Evolutionary conservation across 2,113 vertebrate genomes (phyloP), one percentile per base, ranked within the genome.

Genomic region (Poecile atricapillus): DNA sequence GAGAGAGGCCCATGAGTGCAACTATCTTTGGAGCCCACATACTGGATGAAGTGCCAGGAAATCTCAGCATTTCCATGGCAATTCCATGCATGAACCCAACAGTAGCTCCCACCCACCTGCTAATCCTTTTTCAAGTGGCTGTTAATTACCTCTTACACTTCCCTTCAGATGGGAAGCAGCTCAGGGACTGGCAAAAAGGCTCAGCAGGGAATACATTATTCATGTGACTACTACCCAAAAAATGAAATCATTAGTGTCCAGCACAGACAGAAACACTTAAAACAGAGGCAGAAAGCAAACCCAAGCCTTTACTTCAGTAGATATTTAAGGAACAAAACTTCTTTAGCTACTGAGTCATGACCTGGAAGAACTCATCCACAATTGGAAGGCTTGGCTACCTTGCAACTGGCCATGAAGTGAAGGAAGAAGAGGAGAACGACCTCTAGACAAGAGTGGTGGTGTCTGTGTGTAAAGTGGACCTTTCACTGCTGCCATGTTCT

Each of bases 1-100:
- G 50, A 90, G 89, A 84, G 43, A 92, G 63, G 69, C 79, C 94
- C 83, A 83, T 43, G 60, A 96, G 86, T 56, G 69, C 88, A 96
- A 87, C 94, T 87, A 83, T 89, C 93, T 97, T 87, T 64, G 84
- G 95, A 96, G 84, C 94, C 95, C 95, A 95, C 96, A 95, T 91
- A 21, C 69, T 79, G 91, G 85, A 92, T 94, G 52, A 68, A 95
- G 92, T 87, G 95, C 95, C 95, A 96, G 93, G 88, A 96, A 96
- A 94, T 92, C 73, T 90, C 93, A 93, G 90, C 92, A 96, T 97
- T 97, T 97, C 96, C 96, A 97, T 97, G 93, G 96, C 87, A 96
- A 96, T 96, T 84, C 93, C 93, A 90, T 95, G 90, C 86, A 84
- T 94, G 92, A 96, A 94, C 92, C 93, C 90, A 96, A 87, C 83